Percentiles rank a stretch among this genome's conserved stretches.
Conservation (phyloP, 2,888 invertebrate species). For the Sceliomorpha sp. region DNA sequence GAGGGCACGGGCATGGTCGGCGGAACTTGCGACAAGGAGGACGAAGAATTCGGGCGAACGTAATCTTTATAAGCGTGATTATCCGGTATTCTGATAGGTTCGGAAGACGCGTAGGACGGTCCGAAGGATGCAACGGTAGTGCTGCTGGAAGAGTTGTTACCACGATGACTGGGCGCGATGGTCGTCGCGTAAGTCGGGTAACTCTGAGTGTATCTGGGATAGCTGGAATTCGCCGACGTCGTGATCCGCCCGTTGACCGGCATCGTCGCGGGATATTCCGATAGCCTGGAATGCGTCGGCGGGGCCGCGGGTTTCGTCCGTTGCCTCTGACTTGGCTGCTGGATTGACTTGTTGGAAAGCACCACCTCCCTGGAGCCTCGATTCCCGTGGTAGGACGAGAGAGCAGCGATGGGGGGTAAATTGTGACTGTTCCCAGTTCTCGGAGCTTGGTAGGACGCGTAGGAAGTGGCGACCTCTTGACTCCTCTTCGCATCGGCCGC, state of each 20-base stretch:
- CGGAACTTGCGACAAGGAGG: constrained; percentile 36
- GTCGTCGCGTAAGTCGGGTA: constrained; percentile 72
- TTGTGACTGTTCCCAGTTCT: constrained; percentile 79
- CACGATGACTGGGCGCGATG: constrained; percentile 73
- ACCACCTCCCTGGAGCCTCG: constrained; percentile 75
- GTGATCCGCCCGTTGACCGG: constrained; percentile 67
- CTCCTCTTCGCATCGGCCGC: constrained; percentile 64
- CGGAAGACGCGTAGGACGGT: constrained; percentile 64
- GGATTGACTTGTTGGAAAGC: constrained; percentile 60
- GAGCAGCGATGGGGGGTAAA: constrained; percentile 82
- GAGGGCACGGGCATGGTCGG: constrained; percentile 58
- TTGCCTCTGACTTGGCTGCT: constrained; percentile 62
- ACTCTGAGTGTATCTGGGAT: constrained; percentile 65
- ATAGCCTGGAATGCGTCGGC: constrained; percentile 56
- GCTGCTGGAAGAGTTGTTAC: constrained; percentile 67
- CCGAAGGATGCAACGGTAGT: constrained; percentile 72
- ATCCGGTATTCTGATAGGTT: constrained; percentile 57
- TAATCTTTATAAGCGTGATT: constrained; percentile 68
- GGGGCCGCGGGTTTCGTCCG: constrained; percentile 16
- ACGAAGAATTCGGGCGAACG: constrained; percentile 60
- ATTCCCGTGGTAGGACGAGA: constrained; percentile 81
- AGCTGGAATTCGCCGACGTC: constrained; percentile 72
- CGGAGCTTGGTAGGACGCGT: constrained; percentile 61
- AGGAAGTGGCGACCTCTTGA: constrained; percentile 60
- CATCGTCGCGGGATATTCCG: constrained; percentile 64